Conservation (phyloP, 2,888 invertebrate genomes). For the Fragum whitleyi region DNA sequence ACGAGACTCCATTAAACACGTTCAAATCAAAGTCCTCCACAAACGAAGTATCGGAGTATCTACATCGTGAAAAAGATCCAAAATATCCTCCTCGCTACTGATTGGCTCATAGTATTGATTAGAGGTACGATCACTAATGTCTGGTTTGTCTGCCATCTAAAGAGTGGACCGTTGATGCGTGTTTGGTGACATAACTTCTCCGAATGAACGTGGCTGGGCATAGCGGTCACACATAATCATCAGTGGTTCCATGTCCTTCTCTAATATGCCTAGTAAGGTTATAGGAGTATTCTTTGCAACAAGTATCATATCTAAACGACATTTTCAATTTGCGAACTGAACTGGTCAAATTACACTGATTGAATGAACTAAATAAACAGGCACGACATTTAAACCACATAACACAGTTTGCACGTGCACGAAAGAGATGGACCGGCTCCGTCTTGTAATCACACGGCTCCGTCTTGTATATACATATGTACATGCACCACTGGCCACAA, state of each 20-base stretch:
- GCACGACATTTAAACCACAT: neutral
- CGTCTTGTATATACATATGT: neutral
- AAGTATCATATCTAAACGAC: conserved; percentile 4
- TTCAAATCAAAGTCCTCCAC: neutral
- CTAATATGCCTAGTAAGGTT: neutral
- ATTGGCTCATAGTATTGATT: neutral
- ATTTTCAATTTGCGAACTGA: neutral
- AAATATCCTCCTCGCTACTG: conserved; percentile 4
- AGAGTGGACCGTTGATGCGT: neutral
- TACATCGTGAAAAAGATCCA: neutral
- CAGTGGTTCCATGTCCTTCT: neutral
- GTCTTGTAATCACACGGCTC: neutral
- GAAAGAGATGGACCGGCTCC: neutral
- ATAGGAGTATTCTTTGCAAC: neutral
- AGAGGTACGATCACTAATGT: neutral
- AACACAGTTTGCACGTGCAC: conserved; percentile 8
- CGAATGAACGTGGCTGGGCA: neutral
- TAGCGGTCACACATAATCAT: neutral
- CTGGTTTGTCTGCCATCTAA: neutral
- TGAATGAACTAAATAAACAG: neutral
- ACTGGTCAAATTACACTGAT: neutral
- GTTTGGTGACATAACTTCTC: neutral
- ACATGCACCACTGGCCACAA: neutral
- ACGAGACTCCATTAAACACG: neutral
- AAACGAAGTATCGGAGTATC: neutral